These are phyloP conservation scores for Dolichopus griseipennis DNA, from an alignment of 2,888 invertebrate species.

Conservation along the genomic window DNA sequence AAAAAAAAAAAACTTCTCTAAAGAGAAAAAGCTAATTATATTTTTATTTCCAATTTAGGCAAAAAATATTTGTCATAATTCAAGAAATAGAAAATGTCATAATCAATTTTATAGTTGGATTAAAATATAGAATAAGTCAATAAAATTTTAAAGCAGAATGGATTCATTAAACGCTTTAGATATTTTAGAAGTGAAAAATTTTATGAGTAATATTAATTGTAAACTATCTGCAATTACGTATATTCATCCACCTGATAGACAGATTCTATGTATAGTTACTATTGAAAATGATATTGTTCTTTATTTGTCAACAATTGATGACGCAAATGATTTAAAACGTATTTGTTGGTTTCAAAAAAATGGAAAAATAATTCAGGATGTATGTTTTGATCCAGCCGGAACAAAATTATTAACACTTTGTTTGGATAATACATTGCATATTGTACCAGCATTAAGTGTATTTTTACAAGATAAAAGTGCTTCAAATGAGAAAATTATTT, in stretches of 20 bases:
- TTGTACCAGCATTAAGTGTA: slow-evolving; percentile 39
- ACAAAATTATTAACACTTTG: slow-evolving; percentile 43
- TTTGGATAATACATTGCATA: slow-evolving; percentile 43
- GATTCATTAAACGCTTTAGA: slow-evolving; percentile 28
- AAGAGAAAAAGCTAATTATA: too few species aligned
- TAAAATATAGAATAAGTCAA: too few species aligned
- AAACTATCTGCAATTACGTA: slow-evolving; percentile 38
- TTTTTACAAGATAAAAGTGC: slow-evolving; percentile 32
- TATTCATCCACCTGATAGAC: slow-evolving; percentile 36
- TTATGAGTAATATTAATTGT: slow-evolving; percentile 40
- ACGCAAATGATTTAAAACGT: slow-evolving; percentile 38
- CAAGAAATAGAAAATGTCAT: too few species aligned
- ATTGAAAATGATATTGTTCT: slow-evolving; percentile 41
- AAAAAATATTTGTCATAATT: too few species aligned
- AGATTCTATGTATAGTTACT: slow-evolving; percentile 39
- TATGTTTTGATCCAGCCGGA: slow-evolving; percentile 78
- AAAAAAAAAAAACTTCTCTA: too few species aligned
- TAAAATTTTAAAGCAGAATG: slow-evolving; percentile 16
- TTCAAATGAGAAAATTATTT: slow-evolving; percentile 39
- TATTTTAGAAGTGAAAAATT: slow-evolving; percentile 38
- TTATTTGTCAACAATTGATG: slow-evolving; percentile 35
- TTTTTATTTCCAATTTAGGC: too few species aligned
- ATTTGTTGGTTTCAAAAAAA: slow-evolving; percentile 40
- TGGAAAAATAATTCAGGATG: slow-evolving; percentile 49
- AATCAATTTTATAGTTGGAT: too few species aligned